Evolutionary conservation across 1,140 invertebrate species (phyloP), one percentile per base, ranked within the genome.

Genomic region (Bradysia coprophila): DNA sequence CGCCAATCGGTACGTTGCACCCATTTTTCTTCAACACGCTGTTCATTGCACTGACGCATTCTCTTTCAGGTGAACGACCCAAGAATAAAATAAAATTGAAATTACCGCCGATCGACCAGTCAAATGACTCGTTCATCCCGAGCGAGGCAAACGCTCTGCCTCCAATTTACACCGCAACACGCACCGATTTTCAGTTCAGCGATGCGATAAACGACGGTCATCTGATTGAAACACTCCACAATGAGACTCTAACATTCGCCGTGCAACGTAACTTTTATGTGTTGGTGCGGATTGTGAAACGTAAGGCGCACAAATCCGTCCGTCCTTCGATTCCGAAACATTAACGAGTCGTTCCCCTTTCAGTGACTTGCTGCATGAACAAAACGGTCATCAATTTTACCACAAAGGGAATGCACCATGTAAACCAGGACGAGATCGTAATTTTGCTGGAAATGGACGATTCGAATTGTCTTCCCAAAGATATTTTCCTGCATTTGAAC

Each of bases 381-480:
- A 73, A 74, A 48, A 66, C 71, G 43, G 83, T 81, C 46, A 87
- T 87, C 75, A 83, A 81, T 59, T 78, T 89, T 46, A 76, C 78
- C 6, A 84, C 81, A 0, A 69, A 74, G 49, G 87, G 87, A 18
- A 62, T 92, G 51, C 75, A 76, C 39, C 78, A 78, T 42, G 81
- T 89, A 21, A 84, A 83, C 13, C 86, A 89, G 55, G 85, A 90
- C 58, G 88, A 92, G 66, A 62, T 91, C 16, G 73, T 89, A 41
- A 72, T 89, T 45, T 51, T 90, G 22, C 59, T 92, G 9, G 84
- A 90, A 60, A 69, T 68, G n/a, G 55, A 77, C 9, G 71, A 76
- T 0, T 71, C 76, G 41, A 68, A 63, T 2, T 58, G 60, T 19
- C 66, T 84, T 44, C 85, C 86, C 1, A 72, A 72, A 48, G 85